phyloP scores from a whole-genome alignment of 2,113 vertebrate genomes.

The Melanerpes aurifrons region DNA sequence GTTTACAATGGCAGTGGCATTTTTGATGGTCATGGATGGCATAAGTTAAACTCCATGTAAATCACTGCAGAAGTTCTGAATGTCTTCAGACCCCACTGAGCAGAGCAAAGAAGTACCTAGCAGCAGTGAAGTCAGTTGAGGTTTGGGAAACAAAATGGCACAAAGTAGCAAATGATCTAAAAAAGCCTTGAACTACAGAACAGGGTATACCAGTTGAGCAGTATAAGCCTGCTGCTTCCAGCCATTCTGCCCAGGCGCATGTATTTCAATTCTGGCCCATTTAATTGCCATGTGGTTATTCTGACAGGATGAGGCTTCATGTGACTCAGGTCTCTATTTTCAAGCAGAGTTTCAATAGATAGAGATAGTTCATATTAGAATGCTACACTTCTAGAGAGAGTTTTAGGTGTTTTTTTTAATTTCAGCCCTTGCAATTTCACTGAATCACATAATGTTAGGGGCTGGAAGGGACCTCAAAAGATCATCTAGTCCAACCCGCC shows the following conservation, averaged over 20 bases:
- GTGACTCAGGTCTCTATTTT: not conserved
- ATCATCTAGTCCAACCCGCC: no score
- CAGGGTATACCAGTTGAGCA: not conserved
- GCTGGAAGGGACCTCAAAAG: no score
- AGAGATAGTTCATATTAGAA: not conserved
- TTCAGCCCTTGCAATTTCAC: not conserved
- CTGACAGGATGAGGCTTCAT: not conserved
- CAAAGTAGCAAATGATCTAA: not conserved
- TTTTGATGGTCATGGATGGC: not conserved
- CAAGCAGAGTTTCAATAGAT: not conserved
- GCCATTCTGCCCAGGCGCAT: not conserved
- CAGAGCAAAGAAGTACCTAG: not conserved
- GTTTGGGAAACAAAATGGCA: not conserved
- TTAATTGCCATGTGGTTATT: not conserved
- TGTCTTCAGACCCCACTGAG: not conserved
- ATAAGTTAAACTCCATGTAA: not conserved
- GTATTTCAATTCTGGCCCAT: not conserved
- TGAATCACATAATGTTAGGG: no score
- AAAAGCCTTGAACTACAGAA: not conserved
- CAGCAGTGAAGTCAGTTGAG: not conserved
- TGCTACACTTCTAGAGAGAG: not conserved
- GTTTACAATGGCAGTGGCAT: not conserved
- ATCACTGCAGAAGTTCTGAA: not conserved
- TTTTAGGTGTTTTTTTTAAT: not conserved
- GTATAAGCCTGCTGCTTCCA: not conserved